These are phyloP conservation scores for Arothron firmamentum DNA, from an alignment of 2,113 vertebrate species.

Conservation along the genomic window DNA sequence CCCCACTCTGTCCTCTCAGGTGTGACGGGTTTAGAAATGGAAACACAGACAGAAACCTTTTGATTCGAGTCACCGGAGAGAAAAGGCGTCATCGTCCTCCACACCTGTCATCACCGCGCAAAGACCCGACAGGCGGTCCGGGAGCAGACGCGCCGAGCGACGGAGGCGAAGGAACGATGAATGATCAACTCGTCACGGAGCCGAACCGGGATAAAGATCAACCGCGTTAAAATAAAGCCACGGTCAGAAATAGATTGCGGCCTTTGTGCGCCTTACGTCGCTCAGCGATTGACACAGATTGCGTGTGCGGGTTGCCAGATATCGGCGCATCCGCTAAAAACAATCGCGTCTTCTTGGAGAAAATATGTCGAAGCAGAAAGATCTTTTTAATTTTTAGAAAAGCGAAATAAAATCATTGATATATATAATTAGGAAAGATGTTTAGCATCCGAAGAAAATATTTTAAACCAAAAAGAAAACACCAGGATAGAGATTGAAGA, in stretches of 20 bases:
- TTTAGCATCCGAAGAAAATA: neutral
- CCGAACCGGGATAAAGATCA: constrained; percentile 1
- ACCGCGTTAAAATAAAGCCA: constrained; percentile 23
- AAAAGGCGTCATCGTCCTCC: constrained; percentile 60
- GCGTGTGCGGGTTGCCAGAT: constrained; percentile 73
- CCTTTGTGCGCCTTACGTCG: constrained; percentile 54
- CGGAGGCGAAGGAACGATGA: constrained; percentile 1
- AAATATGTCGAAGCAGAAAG: neutral
- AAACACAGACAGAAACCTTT: constrained; percentile 46
- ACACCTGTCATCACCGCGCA: constrained; percentile 54
- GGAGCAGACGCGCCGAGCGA: neutral
- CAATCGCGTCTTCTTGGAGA: neutral
- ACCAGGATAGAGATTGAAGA: neutral
- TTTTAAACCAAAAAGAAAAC: neutral
- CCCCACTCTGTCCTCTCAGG: too few relatives aligned
- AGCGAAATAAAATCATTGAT: neutral
- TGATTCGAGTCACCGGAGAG: constrained; percentile 20
- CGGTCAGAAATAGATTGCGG: constrained; percentile 47
- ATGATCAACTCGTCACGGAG: constrained; percentile 7
- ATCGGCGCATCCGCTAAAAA: neutral
- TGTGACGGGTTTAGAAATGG: neutral
- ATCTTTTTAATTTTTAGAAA: neutral
- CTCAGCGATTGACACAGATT: constrained; percentile 69
- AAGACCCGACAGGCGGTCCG: neutral
- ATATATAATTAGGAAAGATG: neutral